phyloP scores from a whole-genome alignment of 2,113 vertebrate species.

The Rhinogobius similis region DNA sequence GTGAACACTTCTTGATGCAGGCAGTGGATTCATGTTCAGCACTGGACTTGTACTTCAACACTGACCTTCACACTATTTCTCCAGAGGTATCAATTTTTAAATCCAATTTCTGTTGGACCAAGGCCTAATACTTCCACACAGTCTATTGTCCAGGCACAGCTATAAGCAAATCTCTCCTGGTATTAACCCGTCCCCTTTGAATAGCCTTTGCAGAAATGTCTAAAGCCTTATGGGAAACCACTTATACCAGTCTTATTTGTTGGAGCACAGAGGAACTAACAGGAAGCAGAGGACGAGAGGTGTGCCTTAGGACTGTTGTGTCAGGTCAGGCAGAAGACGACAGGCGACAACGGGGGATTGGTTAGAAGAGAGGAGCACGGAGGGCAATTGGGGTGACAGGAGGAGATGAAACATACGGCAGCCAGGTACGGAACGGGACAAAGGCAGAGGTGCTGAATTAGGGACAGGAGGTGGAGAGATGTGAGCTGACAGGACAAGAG shows the following conservation, averaged over 20 bases:
- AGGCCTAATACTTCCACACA: conserved; percentile 42
- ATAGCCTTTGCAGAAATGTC: conserved; percentile 18
- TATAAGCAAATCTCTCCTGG: conserved; percentile 39
- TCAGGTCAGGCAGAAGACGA: conserved; percentile 52
- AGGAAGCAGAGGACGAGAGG: conserved; percentile 16
- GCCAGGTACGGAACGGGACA: conserved; percentile 36
- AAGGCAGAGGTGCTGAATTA: conserved; percentile 42
- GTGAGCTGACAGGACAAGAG: conserved; percentile 63
- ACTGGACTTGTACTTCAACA: conserved; percentile 23
- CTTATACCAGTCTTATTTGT: conserved; percentile 1
- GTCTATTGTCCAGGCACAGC: conserved; percentile 35
- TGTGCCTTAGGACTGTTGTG: conserved; percentile 38
- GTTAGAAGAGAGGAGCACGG: conserved; percentile 35
- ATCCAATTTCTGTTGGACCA: conserved; percentile 56
- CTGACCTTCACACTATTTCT: conserved; percentile 57
- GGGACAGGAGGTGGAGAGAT: conserved; percentile 49
- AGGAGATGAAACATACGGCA: conserved; percentile 46
- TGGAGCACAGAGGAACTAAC: background rate
- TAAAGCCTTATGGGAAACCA: conserved; percentile 6
- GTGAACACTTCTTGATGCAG: conserved; percentile 40
- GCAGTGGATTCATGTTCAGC: conserved; percentile 27
- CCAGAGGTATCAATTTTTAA: conserved; percentile 55
- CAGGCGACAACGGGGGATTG: conserved; percentile 32
- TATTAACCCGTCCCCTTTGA: conserved; percentile 48
- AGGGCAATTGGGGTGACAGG: conserved; percentile 60